Conservation (phyloP, 2,113 vertebrate genomes). For the Ranitomeya variabilis region DNA sequence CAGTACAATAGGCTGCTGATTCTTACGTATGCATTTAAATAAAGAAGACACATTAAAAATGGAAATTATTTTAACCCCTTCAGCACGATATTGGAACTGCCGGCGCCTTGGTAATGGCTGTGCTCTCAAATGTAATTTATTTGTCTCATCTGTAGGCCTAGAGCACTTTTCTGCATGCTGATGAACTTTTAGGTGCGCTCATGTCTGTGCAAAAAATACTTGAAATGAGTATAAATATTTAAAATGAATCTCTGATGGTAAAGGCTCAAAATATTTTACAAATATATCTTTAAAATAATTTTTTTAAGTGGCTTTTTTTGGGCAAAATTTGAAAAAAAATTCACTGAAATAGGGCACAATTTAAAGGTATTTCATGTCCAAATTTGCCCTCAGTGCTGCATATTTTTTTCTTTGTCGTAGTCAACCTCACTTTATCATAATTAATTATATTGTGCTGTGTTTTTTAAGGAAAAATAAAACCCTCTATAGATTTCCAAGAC, state of each 20-base stretch:
- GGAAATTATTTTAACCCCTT: conserved; percentile 38
- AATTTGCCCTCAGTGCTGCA: neutral
- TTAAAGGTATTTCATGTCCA: neutral
- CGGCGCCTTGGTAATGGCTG: neutral
- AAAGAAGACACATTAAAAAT: conserved; percentile 26
- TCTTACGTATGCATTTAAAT: conserved; percentile 22
- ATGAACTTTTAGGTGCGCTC: neutral
- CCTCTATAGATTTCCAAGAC: neutral
- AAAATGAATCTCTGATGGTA: neutral
- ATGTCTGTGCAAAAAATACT: neutral
- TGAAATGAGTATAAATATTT: neutral
- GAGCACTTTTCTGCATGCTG: neutral
- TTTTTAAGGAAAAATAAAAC: neutral
- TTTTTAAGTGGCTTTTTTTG: too few relatives aligned
- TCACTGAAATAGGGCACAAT: neutral
- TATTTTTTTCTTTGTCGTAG: neutral
- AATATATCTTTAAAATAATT: neutral
- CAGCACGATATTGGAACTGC: neutral
- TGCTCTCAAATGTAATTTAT: neutral
- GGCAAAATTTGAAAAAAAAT: too few relatives aligned
- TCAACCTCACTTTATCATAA: too few relatives aligned
- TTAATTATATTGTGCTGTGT: neutral
- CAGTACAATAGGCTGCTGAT: neutral
- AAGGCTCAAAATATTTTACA: neutral
- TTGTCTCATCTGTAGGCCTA: neutral